Conservation (phyloP, 2,888 invertebrate species). For the Ormia ochracea region DNA sequence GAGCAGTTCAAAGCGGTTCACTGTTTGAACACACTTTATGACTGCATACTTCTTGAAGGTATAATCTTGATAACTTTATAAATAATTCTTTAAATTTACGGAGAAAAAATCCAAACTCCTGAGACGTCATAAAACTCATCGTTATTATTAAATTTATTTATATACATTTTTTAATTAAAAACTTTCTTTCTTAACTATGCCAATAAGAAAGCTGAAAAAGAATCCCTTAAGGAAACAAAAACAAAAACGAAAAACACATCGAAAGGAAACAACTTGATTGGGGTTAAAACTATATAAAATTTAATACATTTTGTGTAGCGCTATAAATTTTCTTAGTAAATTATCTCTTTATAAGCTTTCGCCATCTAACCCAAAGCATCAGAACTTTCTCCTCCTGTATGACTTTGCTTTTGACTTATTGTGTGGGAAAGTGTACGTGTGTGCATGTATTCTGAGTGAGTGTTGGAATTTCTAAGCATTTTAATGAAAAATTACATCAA, state of each 20-base stretch:
- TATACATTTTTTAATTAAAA: constrained; percentile 51
- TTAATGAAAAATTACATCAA: constrained; percentile 43
- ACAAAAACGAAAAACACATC: background rate
- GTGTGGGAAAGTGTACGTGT: background rate
- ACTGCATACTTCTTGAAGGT: background rate
- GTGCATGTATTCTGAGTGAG: too few species aligned
- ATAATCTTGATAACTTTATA: background rate
- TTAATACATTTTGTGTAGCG: constrained; percentile 45
- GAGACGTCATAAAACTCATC: constrained; percentile 36
- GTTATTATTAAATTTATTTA: constrained; percentile 47
- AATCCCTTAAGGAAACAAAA: constrained; percentile 27
- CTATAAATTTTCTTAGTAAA: constrained; percentile 45
- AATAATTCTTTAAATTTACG: constrained; percentile 12
- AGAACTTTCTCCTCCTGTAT: background rate
- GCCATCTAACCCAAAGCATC: background rate
- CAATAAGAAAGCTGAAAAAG: constrained; percentile 30
- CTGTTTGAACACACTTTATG: background rate
- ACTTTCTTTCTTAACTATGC: constrained; percentile 44
- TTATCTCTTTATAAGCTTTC: constrained; percentile 36
- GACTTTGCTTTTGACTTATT: background rate
- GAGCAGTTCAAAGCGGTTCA: background rate
- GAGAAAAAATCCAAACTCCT: background rate
- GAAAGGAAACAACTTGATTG: constrained; percentile 32
- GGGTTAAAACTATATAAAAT: constrained; percentile 47
- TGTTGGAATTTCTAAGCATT: constrained; percentile 24